These are phyloP conservation scores for Crotalus adamanteus DNA, from an alignment of 2,797 vertebrate species.

Conservation along the genomic window DNA sequence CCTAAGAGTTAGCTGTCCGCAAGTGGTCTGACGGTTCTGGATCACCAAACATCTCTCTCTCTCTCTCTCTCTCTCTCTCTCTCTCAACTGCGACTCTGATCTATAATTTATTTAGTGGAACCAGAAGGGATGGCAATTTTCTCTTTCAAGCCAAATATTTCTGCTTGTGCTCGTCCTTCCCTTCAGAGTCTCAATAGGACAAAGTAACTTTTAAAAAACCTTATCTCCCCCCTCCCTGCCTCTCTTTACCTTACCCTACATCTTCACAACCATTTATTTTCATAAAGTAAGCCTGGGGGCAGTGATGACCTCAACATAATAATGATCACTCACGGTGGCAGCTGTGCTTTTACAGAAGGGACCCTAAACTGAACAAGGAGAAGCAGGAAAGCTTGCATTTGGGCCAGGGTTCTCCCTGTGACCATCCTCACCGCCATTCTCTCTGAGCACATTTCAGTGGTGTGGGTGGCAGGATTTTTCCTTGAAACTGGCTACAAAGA, in stretches of 20 bases:
- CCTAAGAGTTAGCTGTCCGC: constrained; percentile 20
- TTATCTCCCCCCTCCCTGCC: constrained; percentile 21
- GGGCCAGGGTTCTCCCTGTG: neutral
- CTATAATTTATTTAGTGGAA: constrained; percentile 51
- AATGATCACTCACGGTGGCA: constrained; percentile 65
- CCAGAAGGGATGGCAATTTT: constrained; percentile 44
- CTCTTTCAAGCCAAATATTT: constrained; percentile 27
- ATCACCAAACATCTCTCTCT: neutral
- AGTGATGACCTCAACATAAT: constrained; percentile 68
- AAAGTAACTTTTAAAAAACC: constrained; percentile 71
- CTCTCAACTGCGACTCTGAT: neutral
- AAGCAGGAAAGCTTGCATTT: neutral
- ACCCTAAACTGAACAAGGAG: neutral
- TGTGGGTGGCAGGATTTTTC: constrained; percentile 24
- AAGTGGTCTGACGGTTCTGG: neutral
- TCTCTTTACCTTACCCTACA: constrained; percentile 56
- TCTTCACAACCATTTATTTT: constrained; percentile 76
- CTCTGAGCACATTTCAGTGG: neutral
- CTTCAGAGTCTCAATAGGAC: constrained; percentile 66
- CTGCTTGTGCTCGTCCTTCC: constrained; percentile 57
- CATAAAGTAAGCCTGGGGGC: constrained; percentile 68
- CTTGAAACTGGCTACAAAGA: constrained; percentile 42
- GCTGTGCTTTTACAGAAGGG: constrained; percentile 64
- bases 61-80: accelerated
- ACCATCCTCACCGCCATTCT: neutral